Evolutionary conservation across 2,113 vertebrate species (phyloP).

Genomic region (Columba livia): DNA sequence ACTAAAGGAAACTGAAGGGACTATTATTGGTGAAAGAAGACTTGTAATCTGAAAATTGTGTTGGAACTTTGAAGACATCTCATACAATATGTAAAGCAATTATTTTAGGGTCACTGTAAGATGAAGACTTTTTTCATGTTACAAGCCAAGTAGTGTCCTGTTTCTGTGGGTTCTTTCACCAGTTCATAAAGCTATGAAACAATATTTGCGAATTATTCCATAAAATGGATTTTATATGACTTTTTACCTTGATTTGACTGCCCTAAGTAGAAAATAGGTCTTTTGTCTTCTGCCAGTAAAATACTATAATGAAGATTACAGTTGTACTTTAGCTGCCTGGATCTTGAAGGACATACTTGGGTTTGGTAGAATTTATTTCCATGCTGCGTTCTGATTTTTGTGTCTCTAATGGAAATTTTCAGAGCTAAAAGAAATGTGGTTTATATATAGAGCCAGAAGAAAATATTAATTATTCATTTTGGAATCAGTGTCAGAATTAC

Average conservation of each 20-base stretch:
- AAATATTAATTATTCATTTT: neutral
- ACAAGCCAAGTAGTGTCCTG: neutral
- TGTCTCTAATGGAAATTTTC: neutral
- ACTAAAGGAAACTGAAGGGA: neutral
- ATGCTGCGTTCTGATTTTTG: neutral
- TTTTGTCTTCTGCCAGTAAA: neutral
- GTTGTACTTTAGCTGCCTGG: neutral
- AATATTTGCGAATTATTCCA: neutral
- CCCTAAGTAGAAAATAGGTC: neutral
- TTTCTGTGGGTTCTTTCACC: neutral
- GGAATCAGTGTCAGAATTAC: neutral
- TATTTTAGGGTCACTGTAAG: neutral
- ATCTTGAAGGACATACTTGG: neutral
- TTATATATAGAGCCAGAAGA: neutral
- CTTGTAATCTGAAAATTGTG: neutral
- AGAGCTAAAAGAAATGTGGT: neutral
- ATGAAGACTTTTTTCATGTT: neutral
- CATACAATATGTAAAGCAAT: neutral
- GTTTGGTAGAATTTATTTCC: neutral
- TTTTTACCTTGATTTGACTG: neutral
- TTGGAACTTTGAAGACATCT: neutral
- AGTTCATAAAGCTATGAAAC: neutral
- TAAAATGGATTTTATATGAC: neutral
- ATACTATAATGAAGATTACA: neutral
- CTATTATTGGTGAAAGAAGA: neutral